Percentiles rank a stretch among this genome's conserved stretches.
Evolutionary conservation across 92 coral and sea anemone species (phyloP).

Genomic region (Scolanthus callimorphus): DNA sequence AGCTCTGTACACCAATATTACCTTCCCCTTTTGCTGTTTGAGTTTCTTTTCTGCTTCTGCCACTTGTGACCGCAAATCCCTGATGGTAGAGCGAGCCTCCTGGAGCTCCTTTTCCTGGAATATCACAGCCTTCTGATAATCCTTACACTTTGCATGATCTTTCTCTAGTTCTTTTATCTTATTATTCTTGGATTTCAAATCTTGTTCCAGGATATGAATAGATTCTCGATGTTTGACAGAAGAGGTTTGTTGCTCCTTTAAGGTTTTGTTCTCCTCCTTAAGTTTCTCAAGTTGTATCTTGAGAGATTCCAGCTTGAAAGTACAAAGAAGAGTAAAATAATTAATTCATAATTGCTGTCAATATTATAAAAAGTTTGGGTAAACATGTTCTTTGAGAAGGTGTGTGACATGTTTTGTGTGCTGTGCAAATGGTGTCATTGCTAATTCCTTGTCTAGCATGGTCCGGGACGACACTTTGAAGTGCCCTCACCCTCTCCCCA

Average conservation of each 20-base stretch:
- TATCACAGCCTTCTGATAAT: conserved; percentile 76
- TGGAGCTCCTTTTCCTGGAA: conserved; percentile 67
- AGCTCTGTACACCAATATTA: too few relatives aligned
- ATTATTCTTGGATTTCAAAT: conserved; percentile 52
- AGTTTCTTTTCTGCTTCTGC: conserved; percentile 79
- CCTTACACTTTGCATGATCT: conserved; percentile 60
- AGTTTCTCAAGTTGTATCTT: conserved; percentile 55
- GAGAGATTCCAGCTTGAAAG: conserved; percentile 24
- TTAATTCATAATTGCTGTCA: too few relatives aligned
- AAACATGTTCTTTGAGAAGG: too few relatives aligned
- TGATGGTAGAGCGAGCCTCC: conserved; percentile 49
- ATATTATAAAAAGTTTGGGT: too few relatives aligned
- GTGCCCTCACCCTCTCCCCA: too few relatives aligned
- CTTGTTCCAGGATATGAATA: conserved; percentile 67
- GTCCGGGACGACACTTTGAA: too few relatives aligned
- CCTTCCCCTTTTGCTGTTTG: conserved; percentile 73
- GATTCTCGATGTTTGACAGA: conserved; percentile 55
- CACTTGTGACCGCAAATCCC: conserved; percentile 53
- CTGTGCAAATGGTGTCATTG: too few relatives aligned
- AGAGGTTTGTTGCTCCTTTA: conserved; percentile 46
- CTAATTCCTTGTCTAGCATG: too few relatives aligned
- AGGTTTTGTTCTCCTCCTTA: conserved; percentile 55
- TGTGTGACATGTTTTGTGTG: too few relatives aligned
- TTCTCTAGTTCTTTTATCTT: conserved; percentile 65
- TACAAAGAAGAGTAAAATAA: too few relatives aligned